Conservation (phyloP, 2,113 vertebrate species). For the Perca schrenkii region DNA sequence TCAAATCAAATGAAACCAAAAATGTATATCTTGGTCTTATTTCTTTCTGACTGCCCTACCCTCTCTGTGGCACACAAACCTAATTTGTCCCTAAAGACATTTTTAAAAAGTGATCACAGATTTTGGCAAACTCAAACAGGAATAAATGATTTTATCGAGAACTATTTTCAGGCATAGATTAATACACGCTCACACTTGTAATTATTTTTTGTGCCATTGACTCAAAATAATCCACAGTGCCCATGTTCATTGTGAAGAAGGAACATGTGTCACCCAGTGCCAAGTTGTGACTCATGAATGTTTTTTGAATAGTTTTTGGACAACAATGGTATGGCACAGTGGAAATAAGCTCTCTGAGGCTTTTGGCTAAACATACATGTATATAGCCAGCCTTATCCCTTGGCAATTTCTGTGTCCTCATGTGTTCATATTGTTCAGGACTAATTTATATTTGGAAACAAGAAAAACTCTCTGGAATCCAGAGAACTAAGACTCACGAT, state of each 20-base stretch:
- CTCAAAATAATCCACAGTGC: background rate
- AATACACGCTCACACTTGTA: background rate
- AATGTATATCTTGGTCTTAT: background rate
- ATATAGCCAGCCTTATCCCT: background rate
- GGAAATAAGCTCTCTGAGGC: background rate
- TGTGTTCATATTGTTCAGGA: slow-evolving; percentile 7
- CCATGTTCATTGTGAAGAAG: background rate
- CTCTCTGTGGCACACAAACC: background rate
- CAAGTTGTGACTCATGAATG: background rate
- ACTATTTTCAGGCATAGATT: background rate
- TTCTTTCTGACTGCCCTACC: background rate
- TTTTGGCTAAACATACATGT: background rate
- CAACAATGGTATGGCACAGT: background rate
- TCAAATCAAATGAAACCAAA: background rate
- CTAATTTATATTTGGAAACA: slow-evolving; percentile 37
- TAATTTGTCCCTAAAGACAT: background rate
- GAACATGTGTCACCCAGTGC: background rate
- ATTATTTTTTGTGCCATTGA: background rate
- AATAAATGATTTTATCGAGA: background rate
- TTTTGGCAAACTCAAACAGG: background rate
- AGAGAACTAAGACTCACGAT: slow-evolving; percentile 8
- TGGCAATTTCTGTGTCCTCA: background rate
- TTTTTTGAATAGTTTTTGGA: background rate
- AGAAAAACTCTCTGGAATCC: slow-evolving; percentile 12
- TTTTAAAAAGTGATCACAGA: background rate